These are phyloP conservation scores for Aphelocoma coerulescens DNA, from an alignment of 2,113 vertebrate species.

Conservation along the genomic window DNA sequence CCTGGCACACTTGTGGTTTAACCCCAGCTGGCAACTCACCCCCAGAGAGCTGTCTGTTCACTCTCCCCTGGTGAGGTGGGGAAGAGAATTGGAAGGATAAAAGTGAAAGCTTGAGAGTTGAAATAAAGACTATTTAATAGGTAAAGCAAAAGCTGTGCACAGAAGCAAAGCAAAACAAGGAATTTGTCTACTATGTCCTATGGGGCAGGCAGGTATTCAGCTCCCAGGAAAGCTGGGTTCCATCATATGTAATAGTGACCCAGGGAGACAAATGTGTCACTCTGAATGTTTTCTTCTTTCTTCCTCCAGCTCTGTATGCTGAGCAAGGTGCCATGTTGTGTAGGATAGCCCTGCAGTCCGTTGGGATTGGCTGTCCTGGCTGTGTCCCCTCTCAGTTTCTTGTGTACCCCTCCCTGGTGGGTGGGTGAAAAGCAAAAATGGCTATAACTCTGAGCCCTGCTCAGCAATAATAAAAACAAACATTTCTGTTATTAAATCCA, in stretches of 20 bases:
- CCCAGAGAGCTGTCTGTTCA: not conserved
- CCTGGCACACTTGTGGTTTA: accelerated
- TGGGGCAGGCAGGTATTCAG: not conserved
- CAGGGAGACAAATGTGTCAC: not conserved
- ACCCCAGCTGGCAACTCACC: not conserved
- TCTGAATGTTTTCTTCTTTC: not conserved
- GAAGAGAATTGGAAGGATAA: not conserved
- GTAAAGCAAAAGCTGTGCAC: not conserved
- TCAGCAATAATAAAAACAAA: not conserved
- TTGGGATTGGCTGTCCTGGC: not conserved
- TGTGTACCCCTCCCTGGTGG: not conserved
- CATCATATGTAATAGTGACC: not conserved
- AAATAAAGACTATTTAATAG: not conserved
- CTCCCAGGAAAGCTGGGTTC: not conserved
- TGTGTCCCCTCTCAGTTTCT: not conserved
- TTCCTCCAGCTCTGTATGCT: not conserved
- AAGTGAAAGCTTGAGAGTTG: not conserved
- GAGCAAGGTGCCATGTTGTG: not conserved
- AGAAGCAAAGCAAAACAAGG: not conserved
- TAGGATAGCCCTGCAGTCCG: not conserved
- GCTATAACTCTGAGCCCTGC: not conserved
- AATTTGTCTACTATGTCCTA: not conserved
- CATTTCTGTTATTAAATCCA: not conserved
- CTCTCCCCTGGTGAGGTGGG: not conserved
- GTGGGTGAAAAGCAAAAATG: not conserved